Base-by-base conservation (phyloP, 2,888 invertebrate genomes). In the Gasteruption jaculator region DNA sequence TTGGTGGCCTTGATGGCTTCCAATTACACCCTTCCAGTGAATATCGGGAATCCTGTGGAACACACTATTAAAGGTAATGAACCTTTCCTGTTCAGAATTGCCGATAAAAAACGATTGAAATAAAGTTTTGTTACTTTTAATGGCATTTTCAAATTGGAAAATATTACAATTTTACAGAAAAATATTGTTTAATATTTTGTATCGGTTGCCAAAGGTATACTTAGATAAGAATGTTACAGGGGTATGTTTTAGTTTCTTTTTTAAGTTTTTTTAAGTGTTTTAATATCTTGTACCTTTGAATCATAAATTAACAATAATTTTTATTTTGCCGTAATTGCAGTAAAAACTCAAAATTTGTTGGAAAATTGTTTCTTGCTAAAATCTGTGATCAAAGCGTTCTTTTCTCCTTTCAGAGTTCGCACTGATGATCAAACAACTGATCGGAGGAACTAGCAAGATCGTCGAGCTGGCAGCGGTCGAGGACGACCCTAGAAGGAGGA, bases 41-140 rank as follows among this genome's bases (percentile, higher is more conserved):
- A 99, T 73, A 74, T 99, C 47, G 99, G 99, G 26, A 99, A 99
- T 74, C 97, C 99, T 1, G 92, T 93, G 27, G 99, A 99, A 72
- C 91, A 95, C 69, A 91, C 93, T 2, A 97, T 99, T 57, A 83
- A 85, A 76, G 86, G 86, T 85, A 71, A 59, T 22, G 22, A 7
- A 3, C 12, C 3, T 10, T 8, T 33, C 5, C 29, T 22, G 11
- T 22, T 16, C 16, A 2, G 26, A 12, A n/a, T 15, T 41, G 32
- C n/a, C 6, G 29, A 14, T 30, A 12, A 32, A 10, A 15, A 12
- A 14, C 5, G 6, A 3, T 5, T 12, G 3, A n/a, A 11, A 5
- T n/a, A 33, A 30, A 34, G 29, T 11, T 18, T 36, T 34, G 22
- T 33, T 12, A 31, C 15, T 31, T 46, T 38, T 41, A 15, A n/a